These are phyloP conservation scores for Haliclystus octoradiatus DNA, from an alignment of 30 jellyfish, hydroid and myxozoan species.

Conservation along the genomic window DNA sequence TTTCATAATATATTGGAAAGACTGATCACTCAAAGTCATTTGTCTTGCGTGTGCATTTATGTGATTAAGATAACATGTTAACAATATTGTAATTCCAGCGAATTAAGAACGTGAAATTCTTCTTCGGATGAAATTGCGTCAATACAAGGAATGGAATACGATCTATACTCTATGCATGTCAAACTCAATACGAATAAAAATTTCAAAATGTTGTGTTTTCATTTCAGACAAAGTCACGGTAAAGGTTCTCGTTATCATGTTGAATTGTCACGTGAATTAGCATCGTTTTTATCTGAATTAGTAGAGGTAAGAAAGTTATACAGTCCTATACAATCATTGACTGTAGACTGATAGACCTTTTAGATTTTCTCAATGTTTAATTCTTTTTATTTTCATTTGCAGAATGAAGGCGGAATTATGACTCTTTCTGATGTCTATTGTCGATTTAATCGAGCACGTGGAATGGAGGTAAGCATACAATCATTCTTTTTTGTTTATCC, in stretches of 20 bases:
- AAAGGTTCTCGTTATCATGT: constrained; percentile 70
- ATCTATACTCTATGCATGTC: too few relatives aligned
- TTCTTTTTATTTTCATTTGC: constrained; percentile 2
- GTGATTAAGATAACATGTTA: too few relatives aligned
- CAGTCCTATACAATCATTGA: not conserved
- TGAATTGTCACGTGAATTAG: constrained; percentile 81
- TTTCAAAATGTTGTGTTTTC: not conserved
- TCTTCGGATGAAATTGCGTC: too few relatives aligned
- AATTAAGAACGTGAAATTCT: too few relatives aligned
- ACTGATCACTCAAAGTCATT: too few relatives aligned
- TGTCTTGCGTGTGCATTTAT: too few relatives aligned
- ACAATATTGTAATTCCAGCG: too few relatives aligned
- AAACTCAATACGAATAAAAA: too few relatives aligned
- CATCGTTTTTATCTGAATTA: constrained; percentile 44
- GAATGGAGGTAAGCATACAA: constrained; percentile 61
- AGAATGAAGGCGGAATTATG: constrained; percentile 95
- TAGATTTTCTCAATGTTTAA: too few relatives aligned
- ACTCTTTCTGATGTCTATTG: constrained; percentile 92
- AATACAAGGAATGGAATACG: too few relatives aligned
- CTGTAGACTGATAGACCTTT: too few relatives aligned
- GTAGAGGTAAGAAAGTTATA: constrained; percentile 39
- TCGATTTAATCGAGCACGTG: constrained; percentile 95
- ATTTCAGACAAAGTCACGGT: constrained; percentile 79
- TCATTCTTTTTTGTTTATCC: not conserved
- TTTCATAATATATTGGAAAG: too few relatives aligned